Evolutionary conservation across 1,140 invertebrate species (phyloP).

Genomic region (Drosophila lacertosa): DNA sequence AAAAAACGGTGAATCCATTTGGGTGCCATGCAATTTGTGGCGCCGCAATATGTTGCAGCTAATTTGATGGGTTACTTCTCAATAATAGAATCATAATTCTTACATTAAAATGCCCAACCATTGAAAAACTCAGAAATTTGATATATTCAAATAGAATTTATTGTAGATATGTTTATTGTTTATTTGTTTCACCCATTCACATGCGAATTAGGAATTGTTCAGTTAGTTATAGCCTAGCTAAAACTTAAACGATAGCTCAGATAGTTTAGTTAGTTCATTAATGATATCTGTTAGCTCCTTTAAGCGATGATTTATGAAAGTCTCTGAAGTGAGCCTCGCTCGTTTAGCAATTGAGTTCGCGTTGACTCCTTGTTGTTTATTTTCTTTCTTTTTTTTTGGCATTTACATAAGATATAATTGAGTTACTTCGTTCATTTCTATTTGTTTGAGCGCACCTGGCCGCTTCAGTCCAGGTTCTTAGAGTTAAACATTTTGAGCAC

Average conservation of each 20-base stretch:
- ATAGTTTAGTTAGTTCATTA: constrained; percentile 10
- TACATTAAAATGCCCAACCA: neutral
- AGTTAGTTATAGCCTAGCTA: constrained; percentile 39
- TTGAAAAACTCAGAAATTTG: neutral
- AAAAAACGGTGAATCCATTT: constrained; percentile 10
- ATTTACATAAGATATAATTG: constrained; percentile 74
- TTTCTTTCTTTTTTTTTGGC: constrained; percentile 72
- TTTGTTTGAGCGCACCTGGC: constrained; percentile 65
- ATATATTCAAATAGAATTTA: constrained; percentile 2
- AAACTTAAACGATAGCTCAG: constrained; percentile 11
- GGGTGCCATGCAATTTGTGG: constrained; percentile 14
- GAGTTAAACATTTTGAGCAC: constrained; percentile 60
- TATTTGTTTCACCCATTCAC: neutral
- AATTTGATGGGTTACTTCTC: constrained; percentile 1
- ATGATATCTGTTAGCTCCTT: constrained; percentile 10
- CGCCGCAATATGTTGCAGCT: constrained; percentile 3
- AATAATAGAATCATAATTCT: neutral
- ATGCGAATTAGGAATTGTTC: constrained; percentile 1
- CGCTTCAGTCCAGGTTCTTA: constrained; percentile 8
- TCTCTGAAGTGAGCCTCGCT: constrained; percentile 70
- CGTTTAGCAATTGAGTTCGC: constrained; percentile 34
- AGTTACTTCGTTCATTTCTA: neutral
- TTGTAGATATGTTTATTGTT: constrained; percentile 22
- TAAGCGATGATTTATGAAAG: constrained; percentile 42
- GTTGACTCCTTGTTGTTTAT: constrained; percentile 23